Evolutionary conservation across 2,797 vertebrate genomes (phyloP).

Genomic region (Philypnodon macrostomus): DNA sequence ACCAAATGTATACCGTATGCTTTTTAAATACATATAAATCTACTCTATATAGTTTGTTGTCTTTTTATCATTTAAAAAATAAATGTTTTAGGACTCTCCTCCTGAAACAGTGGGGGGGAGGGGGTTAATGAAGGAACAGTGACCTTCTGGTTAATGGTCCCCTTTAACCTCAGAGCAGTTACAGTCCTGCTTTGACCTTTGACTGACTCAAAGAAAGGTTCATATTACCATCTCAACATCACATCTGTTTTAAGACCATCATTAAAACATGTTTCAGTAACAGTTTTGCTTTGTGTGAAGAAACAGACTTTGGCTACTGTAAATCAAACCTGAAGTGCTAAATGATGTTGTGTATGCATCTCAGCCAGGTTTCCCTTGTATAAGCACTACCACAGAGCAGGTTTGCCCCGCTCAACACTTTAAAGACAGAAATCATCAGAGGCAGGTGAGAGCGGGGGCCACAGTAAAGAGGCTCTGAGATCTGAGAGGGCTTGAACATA

Average conservation of each 20-base stretch:
- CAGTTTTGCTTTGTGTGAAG: background rate
- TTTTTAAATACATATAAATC: too few species aligned
- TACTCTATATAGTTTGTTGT: too few species aligned
- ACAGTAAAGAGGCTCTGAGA: slow-evolving; percentile 8
- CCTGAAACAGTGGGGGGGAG: background rate
- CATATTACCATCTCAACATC: background rate
- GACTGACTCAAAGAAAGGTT: background rate
- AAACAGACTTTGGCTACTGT: background rate
- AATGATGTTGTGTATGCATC: background rate
- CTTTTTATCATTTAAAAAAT: background rate
- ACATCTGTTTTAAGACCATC: too few species aligned
- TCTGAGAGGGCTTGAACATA: slow-evolving; percentile 14
- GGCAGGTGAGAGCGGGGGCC: slow-evolving; percentile 18
- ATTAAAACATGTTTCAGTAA: background rate
- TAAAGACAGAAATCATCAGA: slow-evolving; percentile 26
- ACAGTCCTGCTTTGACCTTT: background rate
- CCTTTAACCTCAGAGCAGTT: background rate
- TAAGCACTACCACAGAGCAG: slow-evolving; percentile 6
- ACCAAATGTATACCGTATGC: too few species aligned
- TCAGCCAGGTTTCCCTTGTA: slow-evolving; percentile 6
- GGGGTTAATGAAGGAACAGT: background rate
- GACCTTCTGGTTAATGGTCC: background rate
- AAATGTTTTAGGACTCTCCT: slow-evolving; percentile 10
- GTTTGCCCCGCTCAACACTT: slow-evolving; percentile 1
- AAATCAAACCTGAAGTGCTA: slow-evolving; percentile 1